Evolutionary conservation across 2,888 invertebrate species (phyloP).

Genomic region (Chirona hameri): DNA sequence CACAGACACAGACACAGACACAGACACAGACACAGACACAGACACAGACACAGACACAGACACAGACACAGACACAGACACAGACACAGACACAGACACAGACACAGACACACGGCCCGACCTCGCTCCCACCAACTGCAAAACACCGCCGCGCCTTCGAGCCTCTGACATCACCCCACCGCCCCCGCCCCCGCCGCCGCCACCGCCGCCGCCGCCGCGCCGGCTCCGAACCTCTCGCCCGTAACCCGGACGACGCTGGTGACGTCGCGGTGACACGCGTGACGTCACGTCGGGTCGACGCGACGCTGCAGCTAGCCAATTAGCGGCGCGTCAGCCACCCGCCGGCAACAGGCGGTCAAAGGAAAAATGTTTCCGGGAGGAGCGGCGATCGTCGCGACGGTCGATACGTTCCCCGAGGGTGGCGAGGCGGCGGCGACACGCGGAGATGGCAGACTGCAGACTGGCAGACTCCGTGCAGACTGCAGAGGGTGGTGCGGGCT

Average conservation of each 20-base stretch:
- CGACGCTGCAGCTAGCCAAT: neutral
- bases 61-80: neutral
- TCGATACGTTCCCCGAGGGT: slow-evolving; percentile 34
- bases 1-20: neutral
- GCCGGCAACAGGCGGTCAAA: slow-evolving; percentile 25
- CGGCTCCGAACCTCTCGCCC: neutral
- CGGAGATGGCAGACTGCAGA: too few species aligned
- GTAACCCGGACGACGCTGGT: neutral
- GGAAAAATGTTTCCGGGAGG: slow-evolving; percentile 31
- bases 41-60: neutral
- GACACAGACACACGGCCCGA: neutral
- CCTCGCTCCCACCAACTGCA: neutral
- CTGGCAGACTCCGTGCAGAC: neutral
- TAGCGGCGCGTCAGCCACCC: neutral
- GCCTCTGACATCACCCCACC: neutral
- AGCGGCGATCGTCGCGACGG: slow-evolving; percentile 28
- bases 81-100: neutral
- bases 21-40: neutral
- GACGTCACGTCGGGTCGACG: neutral
- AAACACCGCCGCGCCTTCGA: neutral
- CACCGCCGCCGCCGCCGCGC: neutral
- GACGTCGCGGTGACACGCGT: neutral
- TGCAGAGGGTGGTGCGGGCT: too few species aligned
- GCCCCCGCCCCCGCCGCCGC: neutral
- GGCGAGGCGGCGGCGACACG: slow-evolving; percentile 34